Evolutionary conservation across 1,140 invertebrate species (phyloP).

Genomic region (Hyposmocoma kahamanoa): DNA sequence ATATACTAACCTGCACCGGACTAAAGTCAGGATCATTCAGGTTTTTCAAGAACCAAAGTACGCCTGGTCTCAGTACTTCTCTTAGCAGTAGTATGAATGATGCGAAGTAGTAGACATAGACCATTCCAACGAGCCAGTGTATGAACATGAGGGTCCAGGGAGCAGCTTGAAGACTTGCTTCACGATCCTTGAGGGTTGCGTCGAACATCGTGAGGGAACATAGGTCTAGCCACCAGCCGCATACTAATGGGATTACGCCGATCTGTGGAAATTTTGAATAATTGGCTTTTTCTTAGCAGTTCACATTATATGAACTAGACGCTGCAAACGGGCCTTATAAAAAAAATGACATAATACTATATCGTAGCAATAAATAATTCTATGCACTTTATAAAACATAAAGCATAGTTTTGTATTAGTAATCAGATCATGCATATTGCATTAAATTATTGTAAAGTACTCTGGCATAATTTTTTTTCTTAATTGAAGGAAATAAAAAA

Average conservation of each 20-base stretch:
- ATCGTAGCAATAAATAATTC: no score
- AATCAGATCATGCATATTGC: no score
- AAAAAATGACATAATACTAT: no score
- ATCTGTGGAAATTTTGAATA: slow-evolving; percentile 97
- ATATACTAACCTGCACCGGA: slow-evolving; percentile 91
- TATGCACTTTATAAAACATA: no score
- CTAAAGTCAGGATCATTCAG: slow-evolving; percentile 99
- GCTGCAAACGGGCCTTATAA: no score
- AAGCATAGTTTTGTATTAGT: no score
- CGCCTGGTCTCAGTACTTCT: slow-evolving; percentile 95
- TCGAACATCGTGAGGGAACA: slow-evolving; percentile 97
- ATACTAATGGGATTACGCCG: slow-evolving; percentile 95
- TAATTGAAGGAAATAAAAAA: no score
- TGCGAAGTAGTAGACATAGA: slow-evolving; percentile 99
- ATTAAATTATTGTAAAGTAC: no score
- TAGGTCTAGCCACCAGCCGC: slow-evolving; percentile 99
- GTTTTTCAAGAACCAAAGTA: slow-evolving; percentile 97
- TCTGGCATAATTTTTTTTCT: no score
- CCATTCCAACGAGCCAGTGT: slow-evolving; percentile 99
- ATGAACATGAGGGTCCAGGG: slow-evolving; percentile 98
- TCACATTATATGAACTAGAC: no score
- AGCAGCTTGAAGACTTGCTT: slow-evolving; percentile 89
- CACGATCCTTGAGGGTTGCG: slow-evolving; percentile 89
- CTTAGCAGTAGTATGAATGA: slow-evolving; percentile 95
- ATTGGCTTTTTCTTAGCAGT: no score